Base-by-base conservation (phyloP, 2,888 invertebrate species). In the Noctua fimbriata region DNA sequence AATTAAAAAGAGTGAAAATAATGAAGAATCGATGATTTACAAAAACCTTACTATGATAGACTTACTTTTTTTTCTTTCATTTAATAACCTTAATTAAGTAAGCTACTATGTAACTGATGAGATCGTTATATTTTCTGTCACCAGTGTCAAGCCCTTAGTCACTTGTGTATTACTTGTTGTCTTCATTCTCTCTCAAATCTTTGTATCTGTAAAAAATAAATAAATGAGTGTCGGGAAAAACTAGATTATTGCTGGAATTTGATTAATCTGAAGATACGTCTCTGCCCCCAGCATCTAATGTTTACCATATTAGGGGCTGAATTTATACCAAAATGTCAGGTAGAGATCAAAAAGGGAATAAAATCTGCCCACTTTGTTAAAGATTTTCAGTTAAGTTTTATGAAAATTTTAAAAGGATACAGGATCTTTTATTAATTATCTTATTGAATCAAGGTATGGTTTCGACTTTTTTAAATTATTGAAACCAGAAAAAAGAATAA, bases 1-100 rank as follows among this genome's bases (percentile, higher is more conserved):
- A 12, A n/a, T 12, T 55, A n/a, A 21, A 36, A 65, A 36, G 21
- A 10, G 21, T 10, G 10, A 36, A 41, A 41, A 41, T 12, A n/a
- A 41, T 44, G 66, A 66, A 66, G 55, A 67, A 36, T 60, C 32
- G 58, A 75, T 75, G 36, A 49, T 44, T 44, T 28, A 60, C 41
- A 60, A 1, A 18, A 67, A 67, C 58, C 41, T 66, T n/a, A 41
- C 41, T n/a, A 16, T 7, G 7, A 66, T 0, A 41, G 1, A 44
- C 41, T 44, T 41, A 41, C 24, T 41, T 66, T n/a, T 41, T 66
- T 55, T 55, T n/a, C 24, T 24, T 58, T 58, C 14, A 5, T 14
- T n/a, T 14, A 5, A 16, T 7, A 7, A 28, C 28, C 28, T 60
- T 60, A 32, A n/a, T n/a, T 16, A 32, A 32, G 1, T 60, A 28